phyloP scores from a whole-genome alignment of 2,888 invertebrate genomes.

The Acanthococcus lagerstroemiae region DNA sequence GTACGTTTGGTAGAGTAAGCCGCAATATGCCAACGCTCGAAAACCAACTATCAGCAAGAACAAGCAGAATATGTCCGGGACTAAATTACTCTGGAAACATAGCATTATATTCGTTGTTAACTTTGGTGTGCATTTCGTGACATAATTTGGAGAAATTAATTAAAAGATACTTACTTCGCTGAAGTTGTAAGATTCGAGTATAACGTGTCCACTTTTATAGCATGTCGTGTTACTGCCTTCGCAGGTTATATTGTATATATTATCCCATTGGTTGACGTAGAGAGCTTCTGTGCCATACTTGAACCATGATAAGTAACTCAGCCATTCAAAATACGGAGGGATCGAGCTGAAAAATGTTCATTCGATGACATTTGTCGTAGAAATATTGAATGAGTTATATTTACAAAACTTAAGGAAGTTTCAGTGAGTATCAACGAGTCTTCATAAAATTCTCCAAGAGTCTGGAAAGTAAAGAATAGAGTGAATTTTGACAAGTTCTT shows the following conservation, averaged over 20 bases:
- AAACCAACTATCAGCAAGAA: slow-evolving; percentile 61
- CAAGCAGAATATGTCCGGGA: slow-evolving; percentile 60
- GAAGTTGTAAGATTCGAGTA: slow-evolving; percentile 69
- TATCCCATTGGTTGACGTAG: slow-evolving; percentile 78
- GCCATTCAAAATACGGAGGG: slow-evolving; percentile 72
- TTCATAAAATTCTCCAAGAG: too few species aligned
- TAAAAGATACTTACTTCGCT: slow-evolving; percentile 48
- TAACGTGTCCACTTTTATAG: slow-evolving; percentile 63
- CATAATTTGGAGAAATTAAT: neutral
- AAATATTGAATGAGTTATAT: too few species aligned
- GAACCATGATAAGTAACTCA: slow-evolving; percentile 85
- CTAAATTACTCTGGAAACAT: slow-evolving; percentile 53
- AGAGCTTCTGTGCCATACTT: slow-evolving; percentile 83
- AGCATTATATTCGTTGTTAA: neutral
- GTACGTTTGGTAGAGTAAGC: slow-evolving; percentile 58
- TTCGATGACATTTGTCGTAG: neutral
- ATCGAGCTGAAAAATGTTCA: slow-evolving; percentile 54
- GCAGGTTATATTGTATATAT: slow-evolving; percentile 65
- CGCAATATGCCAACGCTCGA: slow-evolving; percentile 63
- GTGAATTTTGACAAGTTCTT: too few species aligned
- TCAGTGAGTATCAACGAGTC: too few species aligned
- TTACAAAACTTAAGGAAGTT: too few species aligned
- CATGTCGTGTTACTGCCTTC: slow-evolving; percentile 64
- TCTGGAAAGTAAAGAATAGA: too few species aligned
- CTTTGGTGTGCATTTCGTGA: neutral